Evolutionary conservation across 1,140 invertebrate species (phyloP), one percentile per base, ranked within the genome.

Genomic region (Bombus sibiricus): DNA sequence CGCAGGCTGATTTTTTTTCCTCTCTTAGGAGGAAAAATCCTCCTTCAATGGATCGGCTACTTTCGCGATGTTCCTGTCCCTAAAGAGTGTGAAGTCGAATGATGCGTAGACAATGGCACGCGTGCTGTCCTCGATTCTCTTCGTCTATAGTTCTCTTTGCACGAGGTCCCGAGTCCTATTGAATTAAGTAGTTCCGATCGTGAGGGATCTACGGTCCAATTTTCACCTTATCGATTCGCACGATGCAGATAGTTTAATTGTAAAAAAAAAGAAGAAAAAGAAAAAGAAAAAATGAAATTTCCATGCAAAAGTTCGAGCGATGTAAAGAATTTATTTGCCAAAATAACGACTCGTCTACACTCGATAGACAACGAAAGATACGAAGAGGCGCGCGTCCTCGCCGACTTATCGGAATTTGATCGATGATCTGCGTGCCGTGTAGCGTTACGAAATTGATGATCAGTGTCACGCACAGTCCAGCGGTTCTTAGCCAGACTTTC

Each of bases 381-480:
- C n/a, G 15, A 39, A 72, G 41, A 41, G 39, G 3, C 12, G 12
- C 25, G 22, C 22, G 28, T n/a, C 37, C 39, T 15, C 39, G 73
- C 28, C 22, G 34, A 15, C 6, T 59, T 59, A 76, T 59, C 74
- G 4, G 13, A 59, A 76, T 76, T 59, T 59, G 53, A 76, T 76
- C 43, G 22, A 75, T 32, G 74, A 75, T 59, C 47, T 59, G n/a
- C 13, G 25, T 18, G 34, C 22, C 34, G 74, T 59, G 28, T n/a
- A 41, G 13, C 39, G 71, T 72, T 72, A 72, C 39, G 39, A 72
- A 72, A 72, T 76, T 32, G 74, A 12, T n/a, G 47, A 76, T 76
- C 12, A 53, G 47, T 39, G 80, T 81, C 69, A 74, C 53, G 69
- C 69, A 74, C 12, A 41, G 47, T 76, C 22, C 53, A 10, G 2